phyloP scores from a whole-genome alignment of 2,113 vertebrate species.

The Corythaixoides concolor region DNA sequence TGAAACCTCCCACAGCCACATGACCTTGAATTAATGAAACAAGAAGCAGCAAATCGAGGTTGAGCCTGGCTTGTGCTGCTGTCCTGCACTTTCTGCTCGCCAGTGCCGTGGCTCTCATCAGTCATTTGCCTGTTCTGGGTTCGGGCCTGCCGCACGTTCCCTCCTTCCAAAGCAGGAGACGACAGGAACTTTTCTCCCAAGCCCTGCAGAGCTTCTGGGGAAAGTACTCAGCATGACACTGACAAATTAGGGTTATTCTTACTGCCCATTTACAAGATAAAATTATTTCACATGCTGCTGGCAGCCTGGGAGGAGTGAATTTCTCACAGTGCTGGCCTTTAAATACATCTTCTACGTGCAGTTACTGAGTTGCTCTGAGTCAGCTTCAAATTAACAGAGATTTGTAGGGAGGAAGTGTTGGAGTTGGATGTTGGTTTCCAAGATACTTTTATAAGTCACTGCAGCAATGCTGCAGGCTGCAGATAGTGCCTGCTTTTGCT shows the following conservation, averaged over 20 bases:
- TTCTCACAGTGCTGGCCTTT: neutral
- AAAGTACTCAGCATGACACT: neutral
- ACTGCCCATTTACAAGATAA: neutral
- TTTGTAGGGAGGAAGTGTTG: neutral
- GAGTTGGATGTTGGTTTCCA: neutral
- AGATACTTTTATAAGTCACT: neutral
- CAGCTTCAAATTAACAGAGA: neutral
- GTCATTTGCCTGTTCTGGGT: neutral
- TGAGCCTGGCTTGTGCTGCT: neutral
- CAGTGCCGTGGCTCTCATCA: neutral
- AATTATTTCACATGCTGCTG: neutral
- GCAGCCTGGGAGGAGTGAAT: neutral
- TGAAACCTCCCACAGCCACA: neutral
- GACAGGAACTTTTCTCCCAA: neutral
- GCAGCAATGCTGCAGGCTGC: neutral
- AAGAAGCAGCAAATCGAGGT: neutral
- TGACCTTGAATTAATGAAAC: neutral
- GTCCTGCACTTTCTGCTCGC: neutral
- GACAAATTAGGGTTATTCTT: constrained; percentile 16
- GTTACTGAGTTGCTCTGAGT: neutral
- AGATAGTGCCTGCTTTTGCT: neutral
- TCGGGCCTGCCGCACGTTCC: neutral
- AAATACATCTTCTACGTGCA: neutral
- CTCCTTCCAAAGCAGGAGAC: neutral
- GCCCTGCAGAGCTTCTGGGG: neutral